Conservation (phyloP, 1,140 invertebrate genomes). For the Nilaparvata lugens region DNA sequence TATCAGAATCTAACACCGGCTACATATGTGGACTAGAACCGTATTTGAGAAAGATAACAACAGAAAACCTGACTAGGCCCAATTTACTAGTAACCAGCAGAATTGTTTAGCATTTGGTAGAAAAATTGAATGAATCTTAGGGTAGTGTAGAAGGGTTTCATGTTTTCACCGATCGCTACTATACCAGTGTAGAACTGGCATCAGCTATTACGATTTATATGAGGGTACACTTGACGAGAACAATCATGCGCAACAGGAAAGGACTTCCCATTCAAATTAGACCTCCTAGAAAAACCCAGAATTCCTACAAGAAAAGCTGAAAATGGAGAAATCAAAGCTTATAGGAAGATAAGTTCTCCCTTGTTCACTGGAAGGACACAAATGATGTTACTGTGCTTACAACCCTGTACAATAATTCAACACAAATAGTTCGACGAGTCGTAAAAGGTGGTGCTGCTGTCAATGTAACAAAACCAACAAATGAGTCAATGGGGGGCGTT, state of each 20-base stretch:
- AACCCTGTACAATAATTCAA: slow-evolving; percentile 8
- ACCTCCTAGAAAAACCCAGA: not conserved
- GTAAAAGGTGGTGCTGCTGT: slow-evolving; percentile 1
- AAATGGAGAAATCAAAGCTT: slow-evolving; percentile 6
- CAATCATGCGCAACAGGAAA: not conserved
- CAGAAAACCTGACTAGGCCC: not conserved
- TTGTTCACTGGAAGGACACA: slow-evolving; percentile 5
- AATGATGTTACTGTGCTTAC: not conserved
- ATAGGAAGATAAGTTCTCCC: not conserved
- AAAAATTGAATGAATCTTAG: slow-evolving; percentile 1
- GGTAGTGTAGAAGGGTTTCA: slow-evolving; percentile 12
- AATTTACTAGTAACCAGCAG: slow-evolving; percentile 8
- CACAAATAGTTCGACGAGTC: not conserved
- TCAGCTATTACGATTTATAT: not conserved
- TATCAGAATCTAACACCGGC: not conserved
- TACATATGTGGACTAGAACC: slow-evolving; percentile 11
- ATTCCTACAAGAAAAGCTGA: not conserved
- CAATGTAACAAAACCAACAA: slow-evolving; percentile 4
- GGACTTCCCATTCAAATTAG: slow-evolving; percentile 9
- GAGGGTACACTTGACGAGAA: slow-evolving; percentile 7
- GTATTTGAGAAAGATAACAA: not conserved
- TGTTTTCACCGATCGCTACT: slow-evolving; percentile 1
- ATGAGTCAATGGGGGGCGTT: slow-evolving; percentile 5
- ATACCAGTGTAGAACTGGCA: slow-evolving; percentile 9
- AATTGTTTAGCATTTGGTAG: slow-evolving; percentile 2